Conservation (phyloP, 2,113 vertebrate genomes). For the Leptodactylus fuscus region DNA sequence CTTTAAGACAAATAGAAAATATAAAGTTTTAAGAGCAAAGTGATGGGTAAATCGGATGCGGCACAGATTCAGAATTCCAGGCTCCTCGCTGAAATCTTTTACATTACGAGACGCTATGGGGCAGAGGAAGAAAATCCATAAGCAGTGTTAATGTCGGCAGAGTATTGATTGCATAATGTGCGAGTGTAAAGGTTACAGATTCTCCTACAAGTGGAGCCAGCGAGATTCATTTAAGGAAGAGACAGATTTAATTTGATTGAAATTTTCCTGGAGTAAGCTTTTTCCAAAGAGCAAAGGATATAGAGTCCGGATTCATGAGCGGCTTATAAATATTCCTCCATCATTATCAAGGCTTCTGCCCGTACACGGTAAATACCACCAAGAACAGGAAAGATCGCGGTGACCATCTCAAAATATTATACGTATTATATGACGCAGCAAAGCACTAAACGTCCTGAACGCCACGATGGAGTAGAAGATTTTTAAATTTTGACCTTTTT, state of each 20-base stretch:
- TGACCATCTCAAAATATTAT: not conserved
- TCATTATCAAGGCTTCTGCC: not conserved
- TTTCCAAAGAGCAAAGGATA: slow-evolving; percentile 50
- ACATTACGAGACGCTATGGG: slow-evolving; percentile 35
- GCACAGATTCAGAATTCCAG: slow-evolving; percentile 5
- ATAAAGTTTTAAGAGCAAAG: not conserved
- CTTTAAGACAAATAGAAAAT: too few relatives aligned
- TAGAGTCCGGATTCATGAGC: slow-evolving; percentile 21
- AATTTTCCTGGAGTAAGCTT: slow-evolving; percentile 52
- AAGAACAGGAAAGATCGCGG: not conserved
- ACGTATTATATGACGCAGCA: not conserved
- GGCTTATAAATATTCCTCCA: slow-evolving; percentile 23
- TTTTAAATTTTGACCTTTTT: too few relatives aligned
- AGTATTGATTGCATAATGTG: slow-evolving; percentile 58
- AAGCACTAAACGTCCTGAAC: too few relatives aligned
- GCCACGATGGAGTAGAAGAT: too few relatives aligned
- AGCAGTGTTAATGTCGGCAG: slow-evolving; percentile 40
- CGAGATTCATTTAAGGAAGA: slow-evolving; percentile 53
- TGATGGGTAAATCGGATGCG: not conserved
- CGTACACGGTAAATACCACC: slow-evolving; percentile 1
- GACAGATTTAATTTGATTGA: slow-evolving; percentile 53
- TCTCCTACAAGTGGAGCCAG: slow-evolving; percentile 52
- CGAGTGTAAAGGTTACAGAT: slow-evolving; percentile 52
- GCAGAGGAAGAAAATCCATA: slow-evolving; percentile 47
- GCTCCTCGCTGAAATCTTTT: slow-evolving; percentile 10